Evolutionary conservation across 2,888 invertebrate genomes (phyloP), one percentile per base, ranked within the genome.

Genomic region (Halocaridina rubra): DNA sequence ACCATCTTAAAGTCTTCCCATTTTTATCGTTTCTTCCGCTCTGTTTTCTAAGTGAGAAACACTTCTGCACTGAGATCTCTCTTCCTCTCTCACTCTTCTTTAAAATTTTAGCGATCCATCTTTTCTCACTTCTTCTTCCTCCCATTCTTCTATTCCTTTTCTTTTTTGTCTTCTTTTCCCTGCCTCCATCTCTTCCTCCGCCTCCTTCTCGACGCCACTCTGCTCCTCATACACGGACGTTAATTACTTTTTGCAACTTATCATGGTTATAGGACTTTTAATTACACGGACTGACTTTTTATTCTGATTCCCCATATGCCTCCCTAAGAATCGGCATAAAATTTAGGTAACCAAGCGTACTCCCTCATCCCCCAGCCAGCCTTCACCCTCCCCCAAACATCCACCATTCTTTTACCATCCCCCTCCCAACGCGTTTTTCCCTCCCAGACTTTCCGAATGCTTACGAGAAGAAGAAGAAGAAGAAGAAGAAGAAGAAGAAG

Each of bases 181-280:
- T 19, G 24, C 53, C 53, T 30, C 33, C 30, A 24, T 39, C 8
- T 16, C 69, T 19, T n/a, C 29, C 29, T 29, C 69, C 39, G 1
- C 22, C 30, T 39, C 61, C 32, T 24, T n/a, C 61, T 2, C 22
- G 24, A n/a, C 75, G 13, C 69, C 64, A 71, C 32, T 67, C 13
- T 22, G 29, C 30, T 67, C 74, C 79, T 84, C 84, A 84, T 84
- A 84, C 74, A 84, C 79, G 75, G 24, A 79, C 79, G 84, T 84
- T 84, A 84, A 84, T 84, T 84, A 84, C 84, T 84, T 84, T 84
- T 84, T 84, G 84, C 79, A 84, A 84, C 84, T 84, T 84, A 84
- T 84, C 79, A 79, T 72, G 74, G 84, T 79, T 72, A 84, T 79
- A 74, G 74, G 84, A 84, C 72, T 84, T 84, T 84, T 84, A 84